These are phyloP conservation scores for Lasioglossum lativentre DNA, from an alignment of 2,888 invertebrate species.

Conservation along the genomic window DNA sequence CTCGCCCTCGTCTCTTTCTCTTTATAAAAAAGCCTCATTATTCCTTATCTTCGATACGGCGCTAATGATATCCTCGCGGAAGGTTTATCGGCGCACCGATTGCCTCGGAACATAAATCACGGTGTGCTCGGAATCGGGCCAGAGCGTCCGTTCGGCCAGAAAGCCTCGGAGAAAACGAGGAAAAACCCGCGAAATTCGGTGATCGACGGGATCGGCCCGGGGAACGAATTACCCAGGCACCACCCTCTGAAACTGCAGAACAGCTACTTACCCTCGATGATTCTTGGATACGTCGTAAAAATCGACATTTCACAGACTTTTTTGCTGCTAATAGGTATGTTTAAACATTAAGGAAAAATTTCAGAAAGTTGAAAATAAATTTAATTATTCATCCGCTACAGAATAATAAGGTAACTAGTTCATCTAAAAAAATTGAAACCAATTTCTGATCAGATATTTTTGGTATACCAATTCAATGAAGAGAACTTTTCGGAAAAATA, in stretches of 20 bases:
- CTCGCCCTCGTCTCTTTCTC: not conserved
- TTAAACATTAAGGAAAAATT: no score
- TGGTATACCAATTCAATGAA: no score
- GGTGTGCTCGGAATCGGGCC: not conserved
- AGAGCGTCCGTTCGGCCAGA: not conserved
- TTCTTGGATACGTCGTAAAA: no score
- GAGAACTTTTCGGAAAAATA: no score
- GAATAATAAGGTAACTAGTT: no score
- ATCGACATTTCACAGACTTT: no score
- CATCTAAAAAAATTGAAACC: no score
- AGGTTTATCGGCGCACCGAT: conserved; percentile 8
- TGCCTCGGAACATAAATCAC: conserved; percentile 9
- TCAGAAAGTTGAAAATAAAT: no score
- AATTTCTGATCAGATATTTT: no score
- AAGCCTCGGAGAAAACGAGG: not conserved
- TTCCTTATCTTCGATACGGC: not conserved
- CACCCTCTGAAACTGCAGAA: conserved; percentile 1
- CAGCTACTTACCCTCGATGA: no score
- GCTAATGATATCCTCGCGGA: not conserved
- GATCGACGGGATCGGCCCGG: not conserved
- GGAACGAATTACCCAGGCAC: conserved; percentile 33
- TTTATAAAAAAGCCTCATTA: conserved; percentile 5
- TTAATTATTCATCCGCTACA: no score
- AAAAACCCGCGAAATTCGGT: not conserved
- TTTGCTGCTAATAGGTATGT: no score